Conservation (phyloP, 2,797 vertebrate species). For the Hippoglossus hippoglossus region DNA sequence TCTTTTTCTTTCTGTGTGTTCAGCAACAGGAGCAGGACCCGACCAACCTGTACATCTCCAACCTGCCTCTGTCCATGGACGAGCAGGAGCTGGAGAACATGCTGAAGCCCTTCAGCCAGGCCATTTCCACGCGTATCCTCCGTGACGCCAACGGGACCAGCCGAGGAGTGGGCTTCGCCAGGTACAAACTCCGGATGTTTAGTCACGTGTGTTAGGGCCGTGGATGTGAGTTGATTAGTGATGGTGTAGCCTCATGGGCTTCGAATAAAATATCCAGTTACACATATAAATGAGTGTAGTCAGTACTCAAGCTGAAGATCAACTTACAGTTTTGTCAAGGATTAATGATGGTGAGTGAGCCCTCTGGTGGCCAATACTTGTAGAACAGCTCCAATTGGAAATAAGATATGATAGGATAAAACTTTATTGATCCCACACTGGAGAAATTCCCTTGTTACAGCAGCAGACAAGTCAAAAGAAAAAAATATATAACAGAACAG, state of each 20-base stretch:
- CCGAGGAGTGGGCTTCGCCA: constrained; percentile 95
- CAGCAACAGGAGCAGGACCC: constrained; percentile 99
- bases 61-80: constrained; percentile 93
- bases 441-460: no score
- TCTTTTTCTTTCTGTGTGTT: constrained; percentile 10
- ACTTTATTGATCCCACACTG: no score
- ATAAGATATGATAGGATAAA: no score
- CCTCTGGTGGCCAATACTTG: constrained; percentile 58
- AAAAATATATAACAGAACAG: no score
- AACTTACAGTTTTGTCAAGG: not conserved
- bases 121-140: constrained; percentile 95
- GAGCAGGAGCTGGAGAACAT: constrained; percentile 95
- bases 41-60: constrained; percentile 97
- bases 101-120: constrained; percentile 96
- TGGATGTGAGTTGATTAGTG: not conserved
- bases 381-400: not conserved
- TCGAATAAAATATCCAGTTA: constrained; percentile 2
- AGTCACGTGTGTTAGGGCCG: not conserved
- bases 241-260: not conserved
- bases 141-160: constrained; percentile 92
- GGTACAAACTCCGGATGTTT: constrained; percentile 76
- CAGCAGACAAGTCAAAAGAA: no score
- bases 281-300: not conserved
- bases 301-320: not conserved
- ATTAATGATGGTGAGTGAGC: constrained; percentile 30